Conservation (phyloP, 1,140 invertebrate genomes). For the Branchinecta lindahli region DNA sequence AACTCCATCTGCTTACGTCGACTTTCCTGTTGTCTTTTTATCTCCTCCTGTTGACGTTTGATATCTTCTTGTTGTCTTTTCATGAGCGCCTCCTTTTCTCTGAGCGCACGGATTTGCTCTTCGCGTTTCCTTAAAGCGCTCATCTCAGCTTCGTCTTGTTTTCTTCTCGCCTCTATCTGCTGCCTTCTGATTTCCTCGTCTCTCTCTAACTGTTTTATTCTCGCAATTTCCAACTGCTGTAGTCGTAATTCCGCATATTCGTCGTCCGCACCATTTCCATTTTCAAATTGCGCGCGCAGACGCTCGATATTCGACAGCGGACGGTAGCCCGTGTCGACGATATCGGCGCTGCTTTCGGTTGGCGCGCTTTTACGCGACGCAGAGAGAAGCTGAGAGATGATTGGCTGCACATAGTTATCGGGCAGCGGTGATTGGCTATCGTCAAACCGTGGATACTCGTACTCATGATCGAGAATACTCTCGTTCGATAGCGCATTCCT, state of each 20-base stretch:
- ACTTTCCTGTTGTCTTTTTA: background rate
- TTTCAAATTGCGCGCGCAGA: background rate
- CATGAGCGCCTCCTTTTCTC: background rate
- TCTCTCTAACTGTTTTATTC: conserved; percentile 1
- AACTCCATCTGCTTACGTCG: background rate
- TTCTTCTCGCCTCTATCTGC: background rate
- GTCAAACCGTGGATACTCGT: background rate
- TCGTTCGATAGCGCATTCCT: background rate
- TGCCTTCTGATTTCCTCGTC: background rate
- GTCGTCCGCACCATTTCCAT: background rate
- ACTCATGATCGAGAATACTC: background rate
- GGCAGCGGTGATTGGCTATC: background rate
- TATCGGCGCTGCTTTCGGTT: background rate
- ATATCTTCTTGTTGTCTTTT: background rate
- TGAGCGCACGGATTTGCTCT: background rate
- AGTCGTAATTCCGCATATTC: background rate
- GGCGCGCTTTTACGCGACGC: background rate
- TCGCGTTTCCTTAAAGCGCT: background rate
- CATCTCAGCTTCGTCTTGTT: background rate
- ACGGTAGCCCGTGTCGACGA: background rate
- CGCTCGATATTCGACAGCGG: background rate
- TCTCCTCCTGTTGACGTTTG: background rate
- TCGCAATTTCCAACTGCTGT: background rate
- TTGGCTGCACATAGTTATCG: background rate
- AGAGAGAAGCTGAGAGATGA: background rate